phyloP scores from a whole-genome alignment of 2,113 vertebrate genomes.

The Phainopepla nitens region DNA sequence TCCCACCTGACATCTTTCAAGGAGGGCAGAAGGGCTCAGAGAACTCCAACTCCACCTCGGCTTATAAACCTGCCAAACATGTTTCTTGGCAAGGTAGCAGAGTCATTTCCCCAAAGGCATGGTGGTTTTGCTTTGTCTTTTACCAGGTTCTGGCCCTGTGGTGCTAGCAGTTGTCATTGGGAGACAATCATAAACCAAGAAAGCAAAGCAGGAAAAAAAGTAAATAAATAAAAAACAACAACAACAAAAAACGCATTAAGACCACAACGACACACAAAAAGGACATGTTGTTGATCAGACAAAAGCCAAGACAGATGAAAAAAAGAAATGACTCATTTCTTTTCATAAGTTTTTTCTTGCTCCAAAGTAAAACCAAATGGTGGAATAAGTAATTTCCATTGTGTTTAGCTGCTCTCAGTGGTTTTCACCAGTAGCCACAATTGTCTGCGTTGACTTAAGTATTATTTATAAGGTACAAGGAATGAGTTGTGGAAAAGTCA shows the following conservation, averaged over 20 bases:
- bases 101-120: conserved; percentile 20
- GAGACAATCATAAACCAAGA: conserved; percentile 12
- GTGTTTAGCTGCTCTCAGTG: conserved; percentile 37
- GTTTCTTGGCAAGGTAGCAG: conserved; percentile 25
- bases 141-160: neutral
- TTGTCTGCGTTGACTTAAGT: conserved; percentile 39
- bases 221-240: neutral
- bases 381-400: conserved; percentile 34
- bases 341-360: neutral
- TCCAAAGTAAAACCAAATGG: conserved; percentile 18
- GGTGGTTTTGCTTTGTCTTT: neutral
- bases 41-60: neutral
- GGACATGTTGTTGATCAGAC: neutral
- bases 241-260: neutral
- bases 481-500: neutral
- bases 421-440: conserved; percentile 51
- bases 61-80: conserved; percentile 42
- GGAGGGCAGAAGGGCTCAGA: conserved; percentile 16
- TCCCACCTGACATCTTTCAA: neutral
- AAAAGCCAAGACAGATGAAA: neutral
- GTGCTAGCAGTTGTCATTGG: neutral
- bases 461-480: conserved; percentile 39
- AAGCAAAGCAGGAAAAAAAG: neutral
- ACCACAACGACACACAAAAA: neutral
- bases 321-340: conserved; percentile 7